Evolutionary conservation across 2,888 invertebrate species (phyloP).

Genomic region (Amblyjoppa fuscipennis): DNA sequence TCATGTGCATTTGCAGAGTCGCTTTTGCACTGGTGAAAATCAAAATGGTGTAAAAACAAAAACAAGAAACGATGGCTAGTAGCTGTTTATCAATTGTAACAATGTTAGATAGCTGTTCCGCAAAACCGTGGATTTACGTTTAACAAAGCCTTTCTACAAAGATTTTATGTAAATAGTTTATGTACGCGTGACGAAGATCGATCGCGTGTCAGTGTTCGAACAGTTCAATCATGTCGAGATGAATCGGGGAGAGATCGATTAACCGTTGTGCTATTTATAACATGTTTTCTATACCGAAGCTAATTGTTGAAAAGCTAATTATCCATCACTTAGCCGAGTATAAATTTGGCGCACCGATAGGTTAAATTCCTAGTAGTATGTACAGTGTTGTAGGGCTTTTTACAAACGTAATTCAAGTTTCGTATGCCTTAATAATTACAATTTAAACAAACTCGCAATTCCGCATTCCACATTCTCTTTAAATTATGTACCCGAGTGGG

Average conservation of each 20-base stretch:
- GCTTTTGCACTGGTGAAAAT: conserved; percentile 74
- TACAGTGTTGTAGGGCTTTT: conserved; percentile 60
- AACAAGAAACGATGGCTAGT: conserved; percentile 74
- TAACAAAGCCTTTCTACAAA: conserved; percentile 78
- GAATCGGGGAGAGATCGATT: conserved; percentile 6
- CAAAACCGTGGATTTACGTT: conserved; percentile 76
- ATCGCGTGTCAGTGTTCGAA: conserved; percentile 55
- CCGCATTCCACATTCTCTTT: conserved; percentile 14
- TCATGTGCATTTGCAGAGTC: conserved; percentile 44
- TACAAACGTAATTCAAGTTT: conserved; percentile 61
- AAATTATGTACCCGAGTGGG: not conserved
- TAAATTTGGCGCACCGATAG: conserved; percentile 49
- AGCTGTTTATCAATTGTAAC: conserved; percentile 78
- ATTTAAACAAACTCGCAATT: conserved; percentile 24
- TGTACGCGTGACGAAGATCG: conserved; percentile 55
- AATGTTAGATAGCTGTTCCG: conserved; percentile 76
- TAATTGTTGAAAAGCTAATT: conserved; percentile 57
- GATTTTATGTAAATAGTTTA: conserved; percentile 81
- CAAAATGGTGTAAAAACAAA: conserved; percentile 73
- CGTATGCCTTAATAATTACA: conserved; percentile 53
- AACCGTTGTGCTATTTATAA: conserved; percentile 38
- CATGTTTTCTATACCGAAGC: conserved; percentile 59
- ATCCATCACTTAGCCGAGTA: conserved; percentile 26
- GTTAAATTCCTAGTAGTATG: conserved; percentile 54
- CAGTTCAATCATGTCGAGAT: conserved; percentile 21